A percentile compares a stretch with the other conserved stretches of the same genome.
phyloP scores from a whole-genome alignment of 2,113 vertebrate species.

The Malaclemys terrapin region DNA sequence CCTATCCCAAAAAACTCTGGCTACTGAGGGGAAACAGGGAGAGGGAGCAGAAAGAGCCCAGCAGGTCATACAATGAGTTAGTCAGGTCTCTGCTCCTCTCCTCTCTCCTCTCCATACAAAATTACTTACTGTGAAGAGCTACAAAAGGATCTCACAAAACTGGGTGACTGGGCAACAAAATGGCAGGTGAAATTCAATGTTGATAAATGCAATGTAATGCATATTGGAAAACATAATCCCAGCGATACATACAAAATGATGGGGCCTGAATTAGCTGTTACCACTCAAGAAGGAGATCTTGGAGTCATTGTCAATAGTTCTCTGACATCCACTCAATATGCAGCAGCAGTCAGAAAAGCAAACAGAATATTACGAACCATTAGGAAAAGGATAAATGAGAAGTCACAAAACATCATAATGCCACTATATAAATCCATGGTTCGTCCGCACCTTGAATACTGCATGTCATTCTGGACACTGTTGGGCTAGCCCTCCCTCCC shows the following conservation, averaged over 20 bases:
- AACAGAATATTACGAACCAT: neutral
- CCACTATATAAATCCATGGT: neutral
- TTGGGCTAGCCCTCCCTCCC: no score
- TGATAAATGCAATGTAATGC: neutral
- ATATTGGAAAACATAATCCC: neutral
- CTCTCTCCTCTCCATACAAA: rapidly evolving
- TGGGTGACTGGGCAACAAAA: neutral
- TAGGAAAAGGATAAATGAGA: neutral
- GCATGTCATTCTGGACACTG: no score
- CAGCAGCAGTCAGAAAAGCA: neutral
- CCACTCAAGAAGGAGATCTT: neutral
- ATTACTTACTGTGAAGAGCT: neutral
- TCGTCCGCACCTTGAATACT: neutral
- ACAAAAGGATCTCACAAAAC: neutral
- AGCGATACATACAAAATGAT: neutral
- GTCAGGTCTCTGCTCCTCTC: neutral
- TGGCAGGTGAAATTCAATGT: neutral
- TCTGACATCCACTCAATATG: neutral
- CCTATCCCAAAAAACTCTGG: neutral
- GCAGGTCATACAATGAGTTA: neutral
- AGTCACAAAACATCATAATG: neutral
- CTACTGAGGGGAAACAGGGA: neutral
- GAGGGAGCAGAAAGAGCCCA: neutral
- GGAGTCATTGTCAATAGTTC: neutral
- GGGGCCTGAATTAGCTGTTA: neutral